Evolutionary conservation across 1,140 invertebrate genomes (phyloP), one percentile per base, ranked within the genome.

Genomic region (Rhysida immarginata): DNA sequence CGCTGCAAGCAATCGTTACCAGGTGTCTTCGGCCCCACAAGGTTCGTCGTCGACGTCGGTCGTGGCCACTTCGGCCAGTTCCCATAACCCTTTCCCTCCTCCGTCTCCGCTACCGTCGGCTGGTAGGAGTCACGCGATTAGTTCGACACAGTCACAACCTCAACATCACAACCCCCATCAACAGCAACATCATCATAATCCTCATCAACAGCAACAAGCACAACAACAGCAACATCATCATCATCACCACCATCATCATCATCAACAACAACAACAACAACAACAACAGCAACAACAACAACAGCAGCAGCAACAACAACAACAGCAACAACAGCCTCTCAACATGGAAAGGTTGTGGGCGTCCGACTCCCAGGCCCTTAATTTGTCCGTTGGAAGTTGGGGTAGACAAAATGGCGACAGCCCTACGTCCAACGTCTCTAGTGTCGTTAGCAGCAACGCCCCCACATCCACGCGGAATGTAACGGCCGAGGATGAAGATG

Each of bases 261-360:
- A 23, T 25, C 58, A n/a, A 27, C 52, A 16, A 42, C 48, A 18
- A 26, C 61, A 56, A 20, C 57, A 57, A 23, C 26, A 57, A 35
- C 63, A 57, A 58, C 60, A 57, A 59, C 58, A 63, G 61, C 59
- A 14, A 60, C 49, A 46, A 53, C 26, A 55, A 49, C 50, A 29
- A 52, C 43, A 29, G 60, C 62, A 53, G 61, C 57, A 26, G 45
- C 44, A 49, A 29, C 42, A 35, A 56, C 48, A 54, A 42, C 56
- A 2, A 48, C 5, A 8, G 72, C 70, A 35, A 16, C 29, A 35
- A 65, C 78, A 70, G 2, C 81, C 82, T n/a, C 74, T 92, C 35
- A 90, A 91, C 65, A 92, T 92, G 88, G 87, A 92, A 67, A 75
- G 85, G 55, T 71, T 92, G 43, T 92, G 89, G 88, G 86, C 85